Conservation (phyloP, 2,113 vertebrate genomes). For the Microcebus jonahi region DNA sequence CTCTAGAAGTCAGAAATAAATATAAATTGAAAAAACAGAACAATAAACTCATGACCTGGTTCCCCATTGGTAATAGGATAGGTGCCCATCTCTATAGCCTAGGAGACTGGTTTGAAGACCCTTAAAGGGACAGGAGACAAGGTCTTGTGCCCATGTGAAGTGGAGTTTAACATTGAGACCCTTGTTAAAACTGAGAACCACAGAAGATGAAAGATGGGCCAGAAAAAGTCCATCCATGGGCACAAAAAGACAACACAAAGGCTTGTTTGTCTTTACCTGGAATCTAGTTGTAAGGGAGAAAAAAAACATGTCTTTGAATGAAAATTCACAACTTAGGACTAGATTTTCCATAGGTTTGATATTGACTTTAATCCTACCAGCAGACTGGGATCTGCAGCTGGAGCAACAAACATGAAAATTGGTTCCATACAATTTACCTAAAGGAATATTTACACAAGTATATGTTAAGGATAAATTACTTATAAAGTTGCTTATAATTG, state of each 20-base stretch:
- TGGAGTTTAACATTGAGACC: background rate
- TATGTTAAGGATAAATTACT: background rate
- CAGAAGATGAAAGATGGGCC: background rate
- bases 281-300: background rate
- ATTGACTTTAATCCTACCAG: background rate
- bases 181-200: background rate
- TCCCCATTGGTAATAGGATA: background rate
- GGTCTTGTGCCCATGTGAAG: background rate
- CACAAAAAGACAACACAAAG: background rate
- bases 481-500: background rate
- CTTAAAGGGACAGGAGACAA: background rate
- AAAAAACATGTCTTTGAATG: background rate
- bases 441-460: background rate
- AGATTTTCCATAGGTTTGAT: background rate
- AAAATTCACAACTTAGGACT: background rate
- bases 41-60: background rate
- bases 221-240: background rate
- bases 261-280: background rate
- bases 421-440: background rate
- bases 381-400: background rate
- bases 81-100: background rate
- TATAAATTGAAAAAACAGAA: background rate
- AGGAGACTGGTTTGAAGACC: background rate
- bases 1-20: background rate
- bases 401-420: background rate